Conservation (phyloP, 2,888 invertebrate genomes). For the Hipparchia sbordonii region DNA sequence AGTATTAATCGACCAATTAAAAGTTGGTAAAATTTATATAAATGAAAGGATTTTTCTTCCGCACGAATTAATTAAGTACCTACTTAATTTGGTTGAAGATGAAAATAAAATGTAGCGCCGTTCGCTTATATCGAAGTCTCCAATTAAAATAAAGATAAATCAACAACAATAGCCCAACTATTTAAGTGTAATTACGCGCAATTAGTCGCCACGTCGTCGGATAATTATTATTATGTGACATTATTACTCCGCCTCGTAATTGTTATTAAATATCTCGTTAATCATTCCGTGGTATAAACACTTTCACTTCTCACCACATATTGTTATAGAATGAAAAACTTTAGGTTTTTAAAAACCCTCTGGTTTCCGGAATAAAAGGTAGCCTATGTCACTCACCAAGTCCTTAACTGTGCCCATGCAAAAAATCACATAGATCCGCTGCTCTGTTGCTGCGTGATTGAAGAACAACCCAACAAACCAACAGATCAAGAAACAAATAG, state of each 20-base stretch:
- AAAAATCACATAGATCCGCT: too few species aligned
- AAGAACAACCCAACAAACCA: too few species aligned
- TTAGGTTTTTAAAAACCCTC: too few species aligned
- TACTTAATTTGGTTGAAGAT: background rate
- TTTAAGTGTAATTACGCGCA: slow-evolving; percentile 14
- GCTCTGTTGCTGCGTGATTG: too few species aligned
- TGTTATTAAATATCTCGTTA: slow-evolving; percentile 8
- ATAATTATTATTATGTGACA: slow-evolving; percentile 11
- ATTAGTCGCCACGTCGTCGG: slow-evolving; percentile 4
- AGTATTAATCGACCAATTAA: too few species aligned
- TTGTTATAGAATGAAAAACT: background rate
- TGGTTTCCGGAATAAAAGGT: too few species aligned
- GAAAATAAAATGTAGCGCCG: background rate
- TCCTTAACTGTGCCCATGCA: too few species aligned
- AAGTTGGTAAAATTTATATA: too few species aligned
- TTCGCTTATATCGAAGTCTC: background rate
- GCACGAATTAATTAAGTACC: background rate
- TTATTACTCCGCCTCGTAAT: background rate
- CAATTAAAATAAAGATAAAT: slow-evolving; percentile 9
- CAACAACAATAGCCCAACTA: slow-evolving; percentile 11
- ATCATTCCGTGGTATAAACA: slow-evolving; percentile 1
- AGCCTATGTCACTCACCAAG: too few species aligned
- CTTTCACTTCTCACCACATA: slow-evolving; percentile 5
- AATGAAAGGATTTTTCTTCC: too few species aligned
- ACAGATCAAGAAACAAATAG: too few species aligned